Percentiles rank a stretch among this genome's conserved stretches.
Evolutionary conservation across 2,797 vertebrate genomes (phyloP).

Genomic region (Acomys russatus): DNA sequence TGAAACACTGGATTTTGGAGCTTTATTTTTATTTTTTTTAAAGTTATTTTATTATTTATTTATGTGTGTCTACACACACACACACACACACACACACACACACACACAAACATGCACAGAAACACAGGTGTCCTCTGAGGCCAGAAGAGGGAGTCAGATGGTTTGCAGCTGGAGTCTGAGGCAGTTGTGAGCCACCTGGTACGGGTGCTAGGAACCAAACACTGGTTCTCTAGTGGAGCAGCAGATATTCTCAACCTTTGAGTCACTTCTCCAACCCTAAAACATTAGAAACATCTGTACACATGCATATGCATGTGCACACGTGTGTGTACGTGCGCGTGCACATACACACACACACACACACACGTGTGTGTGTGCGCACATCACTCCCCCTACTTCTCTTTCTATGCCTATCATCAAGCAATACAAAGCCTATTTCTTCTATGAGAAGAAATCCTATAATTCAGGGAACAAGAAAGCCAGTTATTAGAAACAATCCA

Average conservation of each 20-base stretch:
- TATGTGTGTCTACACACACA: not conserved
- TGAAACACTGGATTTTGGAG: not conserved
- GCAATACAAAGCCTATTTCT: not conserved
- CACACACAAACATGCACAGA: not conserved
- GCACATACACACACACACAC: no score
- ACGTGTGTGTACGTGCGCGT: not conserved
- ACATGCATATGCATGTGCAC: not conserved
- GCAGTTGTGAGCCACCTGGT: not conserved
- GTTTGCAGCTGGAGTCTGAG: not conserved
- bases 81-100: not conserved
- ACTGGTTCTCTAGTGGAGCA: not conserved
- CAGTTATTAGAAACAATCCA: constrained; percentile 47
- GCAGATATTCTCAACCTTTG: not conserved
- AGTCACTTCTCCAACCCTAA: not conserved
- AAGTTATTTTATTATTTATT: not conserved
- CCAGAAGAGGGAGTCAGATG: not conserved
- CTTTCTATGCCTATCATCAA: not conserved
- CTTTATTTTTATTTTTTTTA: not conserved
- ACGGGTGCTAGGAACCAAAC: not conserved
- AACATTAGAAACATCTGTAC: not conserved
- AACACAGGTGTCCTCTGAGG: not conserved
- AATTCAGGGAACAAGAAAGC: constrained; percentile 43
- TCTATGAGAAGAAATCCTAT: constrained; percentile 29
- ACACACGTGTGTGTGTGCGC: rapidly evolving
- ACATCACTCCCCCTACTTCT: not conserved